Evolutionary conservation across 2,888 invertebrate species (phyloP).

Genomic region (Parasteatoda lunata): DNA sequence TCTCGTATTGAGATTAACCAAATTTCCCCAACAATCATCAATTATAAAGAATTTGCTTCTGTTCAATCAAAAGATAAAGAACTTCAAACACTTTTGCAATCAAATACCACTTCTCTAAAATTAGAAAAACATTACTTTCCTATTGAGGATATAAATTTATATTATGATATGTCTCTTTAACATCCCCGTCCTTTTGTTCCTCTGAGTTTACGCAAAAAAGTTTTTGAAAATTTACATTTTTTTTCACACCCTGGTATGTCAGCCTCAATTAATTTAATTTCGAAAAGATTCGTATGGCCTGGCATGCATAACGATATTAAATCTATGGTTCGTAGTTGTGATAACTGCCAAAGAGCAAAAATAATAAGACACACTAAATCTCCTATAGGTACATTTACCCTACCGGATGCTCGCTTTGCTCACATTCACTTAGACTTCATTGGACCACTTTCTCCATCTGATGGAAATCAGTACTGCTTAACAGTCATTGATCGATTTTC

Average conservation of each 20-base stretch:
- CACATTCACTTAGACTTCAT: constrained; percentile 22
- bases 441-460: background rate
- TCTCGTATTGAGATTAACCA: constrained; percentile 21
- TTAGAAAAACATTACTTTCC: background rate
- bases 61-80: background rate
- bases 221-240: background rate
- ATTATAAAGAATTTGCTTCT: background rate
- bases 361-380: constrained; percentile 1
- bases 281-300: constrained; percentile 13
- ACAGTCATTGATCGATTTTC: background rate
- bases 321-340: constrained; percentile 1
- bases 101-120: background rate
- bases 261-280: background rate
- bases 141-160: background rate
- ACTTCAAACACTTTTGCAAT: background rate
- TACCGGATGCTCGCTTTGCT: constrained; percentile 35
- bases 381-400: constrained; percentile 19
- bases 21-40: background rate
- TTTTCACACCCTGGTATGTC: constrained; percentile 8
- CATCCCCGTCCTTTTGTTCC: constrained; percentile 22
- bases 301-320: constrained; percentile 12
- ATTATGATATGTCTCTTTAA: background rate
- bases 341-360: background rate
- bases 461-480: constrained; percentile 19
- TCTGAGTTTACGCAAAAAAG: background rate